A percentile compares a stretch with the other conserved stretches of the same genome.
Evolutionary conservation across 2,113 vertebrate genomes (phyloP).

Genomic region (Microcebus lehilahytsara): DNA sequence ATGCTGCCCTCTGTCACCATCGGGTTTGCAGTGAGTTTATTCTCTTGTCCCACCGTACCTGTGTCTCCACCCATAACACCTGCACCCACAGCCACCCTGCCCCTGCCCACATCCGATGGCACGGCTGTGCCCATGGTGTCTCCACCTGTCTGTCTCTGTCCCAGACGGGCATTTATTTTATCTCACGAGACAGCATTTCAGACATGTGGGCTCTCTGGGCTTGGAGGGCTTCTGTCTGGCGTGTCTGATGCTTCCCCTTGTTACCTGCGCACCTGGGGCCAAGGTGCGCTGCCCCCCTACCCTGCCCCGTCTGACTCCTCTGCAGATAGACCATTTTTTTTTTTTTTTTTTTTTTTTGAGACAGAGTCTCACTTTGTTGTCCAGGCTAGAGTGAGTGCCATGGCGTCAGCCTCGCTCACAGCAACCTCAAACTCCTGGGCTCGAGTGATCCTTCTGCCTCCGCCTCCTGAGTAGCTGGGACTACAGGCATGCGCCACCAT

Average conservation of each 20-base stretch:
- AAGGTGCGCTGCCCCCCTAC: too few relatives aligned
- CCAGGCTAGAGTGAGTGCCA: too few relatives aligned
- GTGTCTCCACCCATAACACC: too few relatives aligned
- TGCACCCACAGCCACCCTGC: rapidly evolving
- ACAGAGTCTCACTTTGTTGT: too few relatives aligned
- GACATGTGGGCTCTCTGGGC: neutral
- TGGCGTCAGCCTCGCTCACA: too few relatives aligned
- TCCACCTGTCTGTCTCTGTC: neutral
- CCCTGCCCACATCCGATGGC: neutral
- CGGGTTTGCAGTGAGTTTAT: neutral
- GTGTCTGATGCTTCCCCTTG: neutral
- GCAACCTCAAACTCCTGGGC: too few relatives aligned
- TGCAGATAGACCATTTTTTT: neutral
- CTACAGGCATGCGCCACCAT: too few relatives aligned
- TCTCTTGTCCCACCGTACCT: neutral
- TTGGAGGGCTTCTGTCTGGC: neutral
- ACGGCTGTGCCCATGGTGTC: too few relatives aligned
- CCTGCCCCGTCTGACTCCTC: neutral
- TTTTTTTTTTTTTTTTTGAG: too few relatives aligned
- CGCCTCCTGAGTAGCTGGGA: too few relatives aligned
- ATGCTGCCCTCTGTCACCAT: neutral
- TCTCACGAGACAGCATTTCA: neutral
- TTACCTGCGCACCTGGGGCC: neutral
- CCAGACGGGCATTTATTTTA: neutral
- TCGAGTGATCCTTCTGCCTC: too few relatives aligned